A percentile compares a stretch with the other conserved stretches of the same genome.
Evolutionary conservation across 2,113 vertebrate species (phyloP).

Genomic region (Eolophus roseicapilla): DNA sequence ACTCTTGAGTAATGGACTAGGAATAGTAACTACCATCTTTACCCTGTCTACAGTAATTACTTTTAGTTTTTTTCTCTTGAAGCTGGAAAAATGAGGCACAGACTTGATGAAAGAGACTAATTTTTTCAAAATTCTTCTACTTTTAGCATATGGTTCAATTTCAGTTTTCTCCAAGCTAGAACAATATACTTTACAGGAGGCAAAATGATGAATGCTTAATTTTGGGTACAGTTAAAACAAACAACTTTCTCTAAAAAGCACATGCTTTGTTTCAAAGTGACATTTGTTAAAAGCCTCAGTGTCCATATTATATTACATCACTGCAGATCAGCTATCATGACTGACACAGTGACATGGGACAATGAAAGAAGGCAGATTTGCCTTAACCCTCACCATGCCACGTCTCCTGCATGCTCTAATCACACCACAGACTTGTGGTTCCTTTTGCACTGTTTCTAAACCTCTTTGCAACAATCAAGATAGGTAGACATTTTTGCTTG

Average conservation of each 20-base stretch:
- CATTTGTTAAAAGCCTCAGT: neutral
- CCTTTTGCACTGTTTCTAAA: neutral
- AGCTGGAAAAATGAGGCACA: neutral
- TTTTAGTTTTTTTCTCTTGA: neutral
- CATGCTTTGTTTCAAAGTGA: constrained; percentile 34
- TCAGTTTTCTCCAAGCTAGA: neutral
- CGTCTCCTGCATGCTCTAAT: neutral
- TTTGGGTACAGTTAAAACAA: constrained; percentile 43
- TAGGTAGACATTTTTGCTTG: neutral
- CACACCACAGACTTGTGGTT: neutral
- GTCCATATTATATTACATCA: neutral
- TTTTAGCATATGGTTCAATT: neutral
- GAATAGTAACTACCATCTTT: neutral
- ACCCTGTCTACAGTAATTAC: neutral
- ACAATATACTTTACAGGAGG: neutral
- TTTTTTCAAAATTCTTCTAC: neutral
- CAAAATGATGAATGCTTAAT: neutral
- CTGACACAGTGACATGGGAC: neutral
- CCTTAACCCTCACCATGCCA: neutral
- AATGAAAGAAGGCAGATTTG: neutral
- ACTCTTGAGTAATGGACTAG: neutral
- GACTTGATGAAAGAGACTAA: neutral
- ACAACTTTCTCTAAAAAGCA: constrained; percentile 54
- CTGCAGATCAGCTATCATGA: neutral
- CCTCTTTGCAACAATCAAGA: neutral